Percentiles rank a stretch among this genome's conserved stretches.
Evolutionary conservation across 1,140 invertebrate genomes (phyloP).

Genomic region (Drosophila pachea): DNA sequence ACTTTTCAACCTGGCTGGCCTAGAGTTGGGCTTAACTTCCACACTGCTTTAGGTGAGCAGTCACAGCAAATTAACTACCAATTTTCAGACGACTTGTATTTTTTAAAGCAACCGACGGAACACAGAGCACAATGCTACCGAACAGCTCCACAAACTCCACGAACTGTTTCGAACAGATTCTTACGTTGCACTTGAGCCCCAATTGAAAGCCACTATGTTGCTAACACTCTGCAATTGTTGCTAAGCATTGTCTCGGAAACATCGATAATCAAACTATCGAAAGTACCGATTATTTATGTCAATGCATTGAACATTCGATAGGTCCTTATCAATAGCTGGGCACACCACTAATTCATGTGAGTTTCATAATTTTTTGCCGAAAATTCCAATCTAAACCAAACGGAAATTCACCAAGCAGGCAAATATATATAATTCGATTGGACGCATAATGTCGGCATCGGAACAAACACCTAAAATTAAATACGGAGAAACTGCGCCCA

Average conservation of each 20-base stretch:
- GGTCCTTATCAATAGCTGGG: neutral
- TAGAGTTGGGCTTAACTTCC: slow-evolving; percentile 20
- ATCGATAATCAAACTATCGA: slow-evolving; percentile 1
- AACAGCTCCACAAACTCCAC: slow-evolving; percentile 45
- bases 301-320: slow-evolving; percentile 11
- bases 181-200: slow-evolving; percentile 61
- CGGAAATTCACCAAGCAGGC: slow-evolving; percentile 13
- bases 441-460: slow-evolving; percentile 61
- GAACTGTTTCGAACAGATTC: slow-evolving; percentile 37
- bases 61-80: slow-evolving; percentile 34
- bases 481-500: slow-evolving; percentile 79
- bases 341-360: slow-evolving; percentile 29
- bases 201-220: slow-evolving; percentile 46
- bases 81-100: slow-evolving; percentile 46
- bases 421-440: slow-evolving; percentile 1
- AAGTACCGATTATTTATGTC: neutral
- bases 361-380: slow-evolving; percentile 55
- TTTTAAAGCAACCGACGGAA: slow-evolving; percentile 54
- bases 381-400: slow-evolving; percentile 25
- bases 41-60: slow-evolving; percentile 40
- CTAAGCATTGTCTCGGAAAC: slow-evolving; percentile 14
- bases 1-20: slow-evolving; percentile 47
- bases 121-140: slow-evolving; percentile 43
- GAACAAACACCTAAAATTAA: slow-evolving; percentile 75
- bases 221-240: slow-evolving; percentile 28